Evolutionary conservation across 2,888 invertebrate genomes (phyloP).

Genomic region (Ligdia adustata): DNA sequence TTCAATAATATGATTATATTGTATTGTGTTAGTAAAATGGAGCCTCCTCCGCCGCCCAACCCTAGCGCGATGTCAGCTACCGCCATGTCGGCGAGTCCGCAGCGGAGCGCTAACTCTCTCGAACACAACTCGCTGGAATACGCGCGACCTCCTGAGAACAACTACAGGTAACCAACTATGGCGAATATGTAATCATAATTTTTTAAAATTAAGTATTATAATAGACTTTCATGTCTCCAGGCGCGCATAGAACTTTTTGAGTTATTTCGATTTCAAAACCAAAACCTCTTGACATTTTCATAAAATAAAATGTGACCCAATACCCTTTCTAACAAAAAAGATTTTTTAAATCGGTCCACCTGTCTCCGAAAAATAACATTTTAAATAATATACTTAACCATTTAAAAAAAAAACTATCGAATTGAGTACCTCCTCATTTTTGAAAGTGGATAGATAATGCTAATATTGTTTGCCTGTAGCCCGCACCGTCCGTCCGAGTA

Average conservation of each 20-base stretch:
- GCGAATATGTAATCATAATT: no score
- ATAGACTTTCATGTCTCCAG: no score
- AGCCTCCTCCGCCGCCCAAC: slow-evolving; percentile 71
- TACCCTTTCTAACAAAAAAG: no score
- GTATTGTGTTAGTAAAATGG: slow-evolving; percentile 64
- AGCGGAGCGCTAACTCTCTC: slow-evolving; percentile 73
- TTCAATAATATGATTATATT: neutral
- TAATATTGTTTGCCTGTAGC: neutral
- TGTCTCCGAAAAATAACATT: no score
- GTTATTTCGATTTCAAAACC: neutral
- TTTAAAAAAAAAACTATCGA: no score
- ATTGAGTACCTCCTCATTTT: no score
- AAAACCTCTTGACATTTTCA: neutral
- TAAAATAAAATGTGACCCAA: no score
- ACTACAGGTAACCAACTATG: slow-evolving; percentile 72
- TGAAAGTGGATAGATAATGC: neutral
- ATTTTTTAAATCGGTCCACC: no score
- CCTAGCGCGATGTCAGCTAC: slow-evolving; percentile 66
- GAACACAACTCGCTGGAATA: slow-evolving; percentile 76
- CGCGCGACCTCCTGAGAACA: slow-evolving; percentile 57
- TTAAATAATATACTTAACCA: neutral
- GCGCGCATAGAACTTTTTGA: no score
- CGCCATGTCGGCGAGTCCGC: no score
- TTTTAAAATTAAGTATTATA: no score
- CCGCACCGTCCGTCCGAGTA: slow-evolving; percentile 46